phyloP scores from a whole-genome alignment of 2,888 invertebrate species.

The Latrodectus hesperus region DNA sequence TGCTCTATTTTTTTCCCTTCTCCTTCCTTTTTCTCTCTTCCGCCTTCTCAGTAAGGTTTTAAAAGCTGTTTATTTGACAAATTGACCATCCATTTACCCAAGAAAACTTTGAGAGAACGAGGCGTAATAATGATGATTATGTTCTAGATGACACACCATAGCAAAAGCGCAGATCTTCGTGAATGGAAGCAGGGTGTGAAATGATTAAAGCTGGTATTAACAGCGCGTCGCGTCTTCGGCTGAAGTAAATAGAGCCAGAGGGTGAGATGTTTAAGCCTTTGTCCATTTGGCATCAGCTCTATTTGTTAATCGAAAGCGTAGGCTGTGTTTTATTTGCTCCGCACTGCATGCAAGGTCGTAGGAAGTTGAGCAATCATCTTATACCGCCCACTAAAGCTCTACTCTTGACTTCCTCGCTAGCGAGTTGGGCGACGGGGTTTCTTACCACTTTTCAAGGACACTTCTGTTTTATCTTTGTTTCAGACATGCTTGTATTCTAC shows the following conservation, averaged over 20 bases:
- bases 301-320: constrained; percentile 44
- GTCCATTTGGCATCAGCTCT: constrained; percentile 49
- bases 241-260: constrained; percentile 26
- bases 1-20: too few species aligned
- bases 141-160: constrained; percentile 27
- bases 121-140: constrained; percentile 41
- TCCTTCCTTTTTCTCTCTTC: constrained; percentile 10
- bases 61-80: constrained; percentile 47
- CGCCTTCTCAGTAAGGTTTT: constrained; percentile 9
- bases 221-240: background rate
- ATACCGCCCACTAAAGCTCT: constrained; percentile 34
- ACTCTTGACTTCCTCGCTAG: constrained; percentile 23
- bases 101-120: constrained; percentile 16
- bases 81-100: constrained; percentile 25
- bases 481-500: too few species aligned
- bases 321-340: constrained; percentile 35
- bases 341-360: constrained; percentile 27
- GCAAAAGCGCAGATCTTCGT: background rate
- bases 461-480: too few species aligned
- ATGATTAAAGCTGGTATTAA: too few species aligned
- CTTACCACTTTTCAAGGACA: constrained; percentile 30
- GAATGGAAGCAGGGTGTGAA: too few species aligned
- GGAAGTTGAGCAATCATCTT: constrained; percentile 44
- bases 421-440: constrained; percentile 3
- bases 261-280: constrained; percentile 33